A percentile compares a stretch with the other conserved stretches of the same genome.
Conservation (phyloP, 2,113 vertebrate species). For the Puma concolor region DNA sequence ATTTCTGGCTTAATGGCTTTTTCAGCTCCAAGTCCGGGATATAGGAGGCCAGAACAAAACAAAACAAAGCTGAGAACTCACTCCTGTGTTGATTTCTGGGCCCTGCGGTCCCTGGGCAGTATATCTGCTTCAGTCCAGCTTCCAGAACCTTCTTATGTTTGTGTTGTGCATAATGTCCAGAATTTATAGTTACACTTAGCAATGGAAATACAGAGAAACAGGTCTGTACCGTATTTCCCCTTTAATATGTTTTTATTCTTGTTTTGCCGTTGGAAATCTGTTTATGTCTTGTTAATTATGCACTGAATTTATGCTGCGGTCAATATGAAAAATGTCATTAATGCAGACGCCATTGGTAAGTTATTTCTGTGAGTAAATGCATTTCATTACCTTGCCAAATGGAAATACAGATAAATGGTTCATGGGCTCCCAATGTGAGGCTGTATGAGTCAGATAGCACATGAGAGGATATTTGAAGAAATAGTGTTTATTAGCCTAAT, state of each 20-base stretch:
- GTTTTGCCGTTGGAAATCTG: not conserved
- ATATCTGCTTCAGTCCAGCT: not conserved
- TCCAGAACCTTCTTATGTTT: not conserved
- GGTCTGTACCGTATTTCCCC: not conserved
- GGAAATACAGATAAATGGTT: not conserved
- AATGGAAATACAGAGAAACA: not conserved
- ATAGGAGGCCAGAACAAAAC: not conserved
- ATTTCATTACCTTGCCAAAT: not conserved
- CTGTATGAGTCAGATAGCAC: not conserved
- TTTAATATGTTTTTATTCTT: not conserved
- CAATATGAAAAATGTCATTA: constrained; percentile 47
- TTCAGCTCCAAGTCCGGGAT: not conserved
- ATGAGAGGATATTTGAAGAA: not conserved
- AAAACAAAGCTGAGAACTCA: not conserved
- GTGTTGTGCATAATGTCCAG: not conserved
- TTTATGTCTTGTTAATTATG: not conserved
- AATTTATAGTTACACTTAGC: not conserved
- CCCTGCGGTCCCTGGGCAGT: not conserved
- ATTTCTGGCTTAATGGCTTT: constrained; percentile 7
- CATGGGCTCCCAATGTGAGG: not conserved
- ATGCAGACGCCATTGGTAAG: not conserved
- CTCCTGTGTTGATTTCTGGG: not conserved
- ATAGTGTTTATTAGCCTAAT: not conserved
- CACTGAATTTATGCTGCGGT: not conserved
- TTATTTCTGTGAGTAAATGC: not conserved